phyloP scores from a whole-genome alignment of 1,140 invertebrate species.

The Diachasmimorpha longicaudata region DNA sequence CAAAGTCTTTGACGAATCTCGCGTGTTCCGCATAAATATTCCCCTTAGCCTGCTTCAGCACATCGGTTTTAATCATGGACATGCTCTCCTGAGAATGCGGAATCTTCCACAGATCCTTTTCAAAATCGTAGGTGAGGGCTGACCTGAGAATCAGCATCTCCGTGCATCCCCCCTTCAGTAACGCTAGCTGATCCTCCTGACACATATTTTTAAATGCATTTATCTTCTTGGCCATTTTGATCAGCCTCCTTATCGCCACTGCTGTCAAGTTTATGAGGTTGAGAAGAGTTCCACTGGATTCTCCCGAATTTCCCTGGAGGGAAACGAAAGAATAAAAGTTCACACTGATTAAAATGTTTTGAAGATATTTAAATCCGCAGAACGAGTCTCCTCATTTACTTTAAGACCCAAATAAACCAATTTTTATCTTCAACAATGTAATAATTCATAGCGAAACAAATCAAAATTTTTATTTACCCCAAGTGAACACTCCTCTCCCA shows the following conservation, averaged over 20 bases:
- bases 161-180: slow-evolving; percentile 85
- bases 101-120: slow-evolving; percentile 85
- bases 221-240: slow-evolving; percentile 92
- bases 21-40: slow-evolving; percentile 87
- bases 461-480: slow-evolving; percentile 60
- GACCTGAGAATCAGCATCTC: slow-evolving; percentile 93
- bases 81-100: slow-evolving; percentile 76
- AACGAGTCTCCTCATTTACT: too few relatives aligned
- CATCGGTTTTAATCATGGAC: slow-evolving; percentile 79
- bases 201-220: slow-evolving; percentile 88
- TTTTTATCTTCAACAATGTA: too few relatives aligned
- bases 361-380: too few relatives aligned
- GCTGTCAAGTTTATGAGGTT: slow-evolving; percentile 91
- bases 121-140: slow-evolving; percentile 85
- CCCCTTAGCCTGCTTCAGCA: slow-evolving; percentile 85
- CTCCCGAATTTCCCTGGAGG: slow-evolving; percentile 59
- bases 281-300: slow-evolving; percentile 75
- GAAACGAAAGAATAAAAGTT: too few relatives aligned
- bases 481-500: slow-evolving; percentile 68
- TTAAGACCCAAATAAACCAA: too few relatives aligned
- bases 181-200: slow-evolving; percentile 87
- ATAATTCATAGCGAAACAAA: too few relatives aligned
- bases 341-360: too few relatives aligned
- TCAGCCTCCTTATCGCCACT: slow-evolving; percentile 85
- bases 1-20: slow-evolving; percentile 81